Percentiles rank a stretch among this genome's conserved stretches.
Evolutionary conservation across 2,797 vertebrate species (phyloP).

Genomic region (Gallinago stenura): DNA sequence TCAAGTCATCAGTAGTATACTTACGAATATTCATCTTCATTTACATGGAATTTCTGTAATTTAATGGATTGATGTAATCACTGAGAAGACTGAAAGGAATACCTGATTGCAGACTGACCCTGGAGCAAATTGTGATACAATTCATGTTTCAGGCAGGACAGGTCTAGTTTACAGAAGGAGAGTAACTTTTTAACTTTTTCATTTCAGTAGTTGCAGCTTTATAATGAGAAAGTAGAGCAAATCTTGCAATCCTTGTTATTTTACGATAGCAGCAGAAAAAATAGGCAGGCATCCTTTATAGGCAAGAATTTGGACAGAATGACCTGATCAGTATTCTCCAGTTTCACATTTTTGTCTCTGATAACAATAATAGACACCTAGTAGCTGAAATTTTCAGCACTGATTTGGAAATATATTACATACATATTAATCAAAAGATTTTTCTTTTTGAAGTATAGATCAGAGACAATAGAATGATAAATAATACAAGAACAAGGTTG

Average conservation of each 20-base stretch:
- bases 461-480: conserved; percentile 47
- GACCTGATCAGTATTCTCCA: neutral
- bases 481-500: conserved; percentile 23
- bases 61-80: conserved; percentile 65
- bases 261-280: neutral
- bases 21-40: conserved; percentile 52
- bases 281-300: neutral
- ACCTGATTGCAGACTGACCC: conserved; percentile 53
- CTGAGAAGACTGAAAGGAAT: conserved; percentile 39
- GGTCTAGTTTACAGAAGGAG: conserved; percentile 9
- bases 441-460: conserved; percentile 46
- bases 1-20: conserved; percentile 60
- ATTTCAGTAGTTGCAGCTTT: neutral
- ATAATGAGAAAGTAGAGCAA: neutral
- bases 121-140: conserved; percentile 25
- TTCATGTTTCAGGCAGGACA: conserved; percentile 17
- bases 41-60: conserved; percentile 46
- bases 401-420: neutral
- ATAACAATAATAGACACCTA: neutral
- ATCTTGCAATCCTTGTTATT: neutral
- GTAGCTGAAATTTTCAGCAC: neutral
- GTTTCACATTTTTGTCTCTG: neutral
- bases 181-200: conserved; percentile 13
- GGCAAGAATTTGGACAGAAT: neutral
- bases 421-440: conserved; percentile 2